Evolutionary conservation across 2,888 invertebrate genomes (phyloP), one percentile per base, ranked within the genome.

Genomic region (Yponomeuta sedellus): DNA sequence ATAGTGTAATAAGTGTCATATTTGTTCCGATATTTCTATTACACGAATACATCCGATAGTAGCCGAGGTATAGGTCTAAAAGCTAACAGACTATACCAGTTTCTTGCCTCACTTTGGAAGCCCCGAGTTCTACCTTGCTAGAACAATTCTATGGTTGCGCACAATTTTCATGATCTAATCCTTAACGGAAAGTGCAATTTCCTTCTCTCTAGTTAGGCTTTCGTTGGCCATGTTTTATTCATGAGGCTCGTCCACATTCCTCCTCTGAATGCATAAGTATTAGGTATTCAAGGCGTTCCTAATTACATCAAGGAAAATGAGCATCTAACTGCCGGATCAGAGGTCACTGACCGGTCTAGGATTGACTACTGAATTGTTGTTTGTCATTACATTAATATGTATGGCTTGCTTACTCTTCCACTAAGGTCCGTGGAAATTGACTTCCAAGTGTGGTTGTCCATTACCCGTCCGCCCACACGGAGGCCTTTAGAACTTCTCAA

Each of bases 371-470:
- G 83, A 84, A 85, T 84, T 81, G 79, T 76, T 80, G 81, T 81
- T 82, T 82, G 85, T 84, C 87, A 89, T 90, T 63, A 20, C 87
- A 88, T 89, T 61, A 61, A 90, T 90, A 89, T 89, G 89, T 87
- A 89, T 88, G 81, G 81, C 73, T 72, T 74, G 80, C 73, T 74
- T 82, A 79, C 81, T 83, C 81, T 80, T 82, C 79, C 77, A 80
- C 74, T 77, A 73, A 80, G 73, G 81, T 86, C 84, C 85, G 80
- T 76, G 81, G 85, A 87, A 86, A 78, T 75, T 77, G 72, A 72
- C 78, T 80, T 80, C 79, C 81, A 75, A 77, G 78, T 75, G 77
- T 77, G 82, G 80, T 83, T 83, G 79, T 81, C 80, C 80, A 81
- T 82, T 83, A 77, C 75, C 80, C 77, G 76, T 73, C 73, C 77